Percentiles rank a stretch among this genome's conserved stretches.
Evolutionary conservation across 1,140 invertebrate species (phyloP).

Genomic region (Pogonognathellus flavescens): DNA sequence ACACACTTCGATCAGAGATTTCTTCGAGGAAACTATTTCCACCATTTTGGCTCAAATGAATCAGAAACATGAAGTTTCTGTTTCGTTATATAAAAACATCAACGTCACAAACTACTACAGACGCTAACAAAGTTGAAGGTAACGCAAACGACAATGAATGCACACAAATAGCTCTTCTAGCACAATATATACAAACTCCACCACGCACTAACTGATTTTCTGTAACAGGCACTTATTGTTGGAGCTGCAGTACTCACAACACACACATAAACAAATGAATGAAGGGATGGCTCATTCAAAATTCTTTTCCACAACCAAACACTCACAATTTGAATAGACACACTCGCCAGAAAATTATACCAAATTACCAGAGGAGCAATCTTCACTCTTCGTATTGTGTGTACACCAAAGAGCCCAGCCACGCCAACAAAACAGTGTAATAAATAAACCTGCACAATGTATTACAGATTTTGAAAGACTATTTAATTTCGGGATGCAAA

Average conservation of each 20-base stretch:
- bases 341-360: too few relatives aligned
- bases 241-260: neutral
- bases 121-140: neutral
- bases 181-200: conserved; percentile 3
- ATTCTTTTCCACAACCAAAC: too few relatives aligned
- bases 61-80: neutral
- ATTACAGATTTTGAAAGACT: conserved; percentile 7
- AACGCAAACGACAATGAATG: neutral
- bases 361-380: too few relatives aligned
- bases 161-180: neutral
- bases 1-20: conserved; percentile 35
- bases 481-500: neutral
- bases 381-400: neutral
- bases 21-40: conserved; percentile 29
- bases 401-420: neutral
- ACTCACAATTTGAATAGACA: too few relatives aligned
- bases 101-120: neutral
- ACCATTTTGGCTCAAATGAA: conserved; percentile 19
- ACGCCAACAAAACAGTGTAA: neutral
- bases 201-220: neutral
- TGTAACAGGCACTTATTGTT: conserved; percentile 37
- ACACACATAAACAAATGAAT: neutral
- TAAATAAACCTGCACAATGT: neutral
- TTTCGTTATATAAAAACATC: neutral
- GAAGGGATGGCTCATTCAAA: neutral